Base-by-base conservation (phyloP, 2,888 invertebrate genomes). In the Rhyacophila evoluta region DNA sequence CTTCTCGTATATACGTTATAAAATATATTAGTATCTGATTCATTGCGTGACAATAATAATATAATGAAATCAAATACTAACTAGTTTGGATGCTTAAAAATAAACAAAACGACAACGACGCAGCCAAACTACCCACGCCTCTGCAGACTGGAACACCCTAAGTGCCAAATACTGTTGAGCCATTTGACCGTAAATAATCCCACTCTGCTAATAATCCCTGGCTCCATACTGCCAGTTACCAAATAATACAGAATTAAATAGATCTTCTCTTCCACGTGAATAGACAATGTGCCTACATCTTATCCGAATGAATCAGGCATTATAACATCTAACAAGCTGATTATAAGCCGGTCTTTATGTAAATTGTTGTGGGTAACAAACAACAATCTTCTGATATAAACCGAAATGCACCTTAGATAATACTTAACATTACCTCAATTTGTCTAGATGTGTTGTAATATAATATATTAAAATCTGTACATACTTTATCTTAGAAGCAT, bases 141-240 rank as follows among this genome's bases (percentile, higher is more conserved):
- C 29, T 29, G 37, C 38, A 38, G n/a, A 28, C 15, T 37, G 19
- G 55, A 55, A 55, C 71, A 70, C 37, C 75, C 41, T 77, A 72
- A 81, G 81, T 81, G 81, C 78, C 79, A 73, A 79, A 78, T 81
- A 75, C 79, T 81, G 81, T 81, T 67, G 71, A 76, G 39, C 77
- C 77, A 71, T 81, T 81, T 81, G 81, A 79, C 81, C 81, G 79
- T 79, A 75, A 77, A 77, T 81, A 81, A 81, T 69, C 81, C 79
- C 39, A 71, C 76, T 79, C 74, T 71, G 78, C 37, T 72, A 70
- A 75, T 79, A 79, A 79, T 79, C 77, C 79, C 72, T 28, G 73
- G 38, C 41, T 73, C 69, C 29, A 33, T 38, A 69, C 15, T 74
- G 79, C 69, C 74, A 76, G 78, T 80, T 72, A 74, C 76, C 81